These are phyloP conservation scores for Brachionus sp. DNA, from an alignment of 1,140 invertebrate genomes.

Conservation along the genomic window DNA sequence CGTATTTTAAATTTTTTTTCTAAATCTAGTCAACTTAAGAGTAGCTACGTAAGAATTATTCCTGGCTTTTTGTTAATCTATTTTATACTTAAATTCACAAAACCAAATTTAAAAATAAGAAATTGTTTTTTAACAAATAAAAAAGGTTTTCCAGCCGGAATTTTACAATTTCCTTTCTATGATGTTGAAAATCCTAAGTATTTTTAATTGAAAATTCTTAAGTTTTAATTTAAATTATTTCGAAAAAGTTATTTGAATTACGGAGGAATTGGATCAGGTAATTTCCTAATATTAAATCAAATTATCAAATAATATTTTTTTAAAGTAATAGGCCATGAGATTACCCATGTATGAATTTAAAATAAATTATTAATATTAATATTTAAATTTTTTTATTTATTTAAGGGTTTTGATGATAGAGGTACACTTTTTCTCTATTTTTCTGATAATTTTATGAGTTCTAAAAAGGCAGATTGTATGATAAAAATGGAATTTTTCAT, in stretches of 20 bases:
- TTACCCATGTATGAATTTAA: constrained; percentile 59
- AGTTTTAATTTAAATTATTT: constrained; percentile 5
- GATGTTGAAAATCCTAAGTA: constrained; percentile 48
- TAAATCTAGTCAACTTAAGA: no score
- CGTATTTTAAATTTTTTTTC: no score
- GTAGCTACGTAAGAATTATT: no score
- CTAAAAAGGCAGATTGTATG: constrained; percentile 20
- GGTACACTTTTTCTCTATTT: not conserved
- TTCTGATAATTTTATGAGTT: not conserved
- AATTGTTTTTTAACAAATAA: not conserved
- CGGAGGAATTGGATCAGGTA: constrained; percentile 65
- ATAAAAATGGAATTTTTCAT: constrained; percentile 44
- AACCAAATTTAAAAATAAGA: not conserved
- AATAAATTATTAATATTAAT: not conserved
- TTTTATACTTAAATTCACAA: no score
- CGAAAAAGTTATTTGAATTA: constrained; percentile 67
- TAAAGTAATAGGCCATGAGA: constrained; percentile 65
- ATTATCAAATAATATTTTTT: not conserved
- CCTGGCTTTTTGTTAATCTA: no score
- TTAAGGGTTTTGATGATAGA: constrained; percentile 40
- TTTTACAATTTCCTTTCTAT: constrained; percentile 43
- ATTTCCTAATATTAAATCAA: not conserved
- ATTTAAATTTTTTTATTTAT: not conserved
- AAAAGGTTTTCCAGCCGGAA: constrained; percentile 42
- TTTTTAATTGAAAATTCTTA: not conserved